These are phyloP conservation scores for Pelochelys cantorii DNA, from an alignment of 2,797 vertebrate species.

Conservation along the genomic window DNA sequence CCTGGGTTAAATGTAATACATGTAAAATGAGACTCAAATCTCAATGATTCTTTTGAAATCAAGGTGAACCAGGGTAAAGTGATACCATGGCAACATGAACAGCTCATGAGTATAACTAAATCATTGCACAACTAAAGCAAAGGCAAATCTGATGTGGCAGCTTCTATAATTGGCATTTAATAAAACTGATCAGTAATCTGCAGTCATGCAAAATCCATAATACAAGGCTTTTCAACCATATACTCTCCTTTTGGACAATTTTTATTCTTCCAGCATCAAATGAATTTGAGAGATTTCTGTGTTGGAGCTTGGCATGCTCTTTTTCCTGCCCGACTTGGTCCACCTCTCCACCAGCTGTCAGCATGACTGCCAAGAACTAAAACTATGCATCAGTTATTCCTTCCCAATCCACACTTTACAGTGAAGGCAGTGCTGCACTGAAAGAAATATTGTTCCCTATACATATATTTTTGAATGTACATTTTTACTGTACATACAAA, in stretches of 20 bases:
- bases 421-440: not conserved
- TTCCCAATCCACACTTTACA: not conserved
- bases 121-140: constrained; percentile 70
- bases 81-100: constrained; percentile 30
- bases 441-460: not conserved
- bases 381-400: not conserved
- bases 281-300: not conserved
- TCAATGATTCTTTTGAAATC: constrained; percentile 9
- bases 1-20: not conserved
- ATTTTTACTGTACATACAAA: not conserved
- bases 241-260: not conserved
- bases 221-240: not conserved
- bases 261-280: not conserved
- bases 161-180: constrained; percentile 62
- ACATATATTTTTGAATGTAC: too few species aligned
- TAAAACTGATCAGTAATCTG: constrained; percentile 53
- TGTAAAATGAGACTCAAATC: not conserved
- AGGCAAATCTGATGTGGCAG: constrained; percentile 69
- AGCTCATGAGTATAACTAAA: constrained; percentile 10
- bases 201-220: not conserved
- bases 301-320: not conserved
- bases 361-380: not conserved
- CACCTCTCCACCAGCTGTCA: not conserved
- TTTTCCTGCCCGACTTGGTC: not conserved
- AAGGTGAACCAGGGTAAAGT: constrained; percentile 34